Evolutionary conservation across 1,140 invertebrate genomes (phyloP).

Genomic region (Caligus rogercresseyi): DNA sequence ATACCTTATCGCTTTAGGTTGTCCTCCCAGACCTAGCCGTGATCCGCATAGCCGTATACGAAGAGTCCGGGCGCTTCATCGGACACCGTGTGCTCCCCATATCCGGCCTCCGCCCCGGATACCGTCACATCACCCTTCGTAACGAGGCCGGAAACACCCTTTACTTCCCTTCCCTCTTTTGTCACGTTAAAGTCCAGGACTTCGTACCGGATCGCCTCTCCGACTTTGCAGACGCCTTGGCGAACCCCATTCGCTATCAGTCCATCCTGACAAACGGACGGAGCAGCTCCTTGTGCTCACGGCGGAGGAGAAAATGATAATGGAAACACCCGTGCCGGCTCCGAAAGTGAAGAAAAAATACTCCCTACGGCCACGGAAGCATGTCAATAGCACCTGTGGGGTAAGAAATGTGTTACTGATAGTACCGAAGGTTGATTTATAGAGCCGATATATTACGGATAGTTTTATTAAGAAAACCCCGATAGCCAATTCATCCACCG

Average conservation of each 20-base stretch:
- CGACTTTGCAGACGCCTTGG: conserved; percentile 86
- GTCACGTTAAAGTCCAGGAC: conserved; percentile 38
- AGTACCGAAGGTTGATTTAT: no score
- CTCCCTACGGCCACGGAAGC: neutral
- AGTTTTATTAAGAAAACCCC: no score
- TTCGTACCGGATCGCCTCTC: conserved; percentile 88
- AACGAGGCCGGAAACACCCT: conserved; percentile 82
- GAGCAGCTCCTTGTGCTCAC: conserved; percentile 76
- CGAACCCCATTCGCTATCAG: conserved; percentile 93
- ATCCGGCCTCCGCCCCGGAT: conserved; percentile 27
- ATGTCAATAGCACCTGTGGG: neutral
- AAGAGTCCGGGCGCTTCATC: conserved; percentile 80
- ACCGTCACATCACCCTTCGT: conserved; percentile 40
- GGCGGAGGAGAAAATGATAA: conserved; percentile 44
- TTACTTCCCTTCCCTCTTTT: conserved; percentile 67
- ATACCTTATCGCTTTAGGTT: conserved; percentile 42
- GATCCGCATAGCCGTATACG: conserved; percentile 84
- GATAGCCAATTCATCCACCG: no score
- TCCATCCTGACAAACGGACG: conserved; percentile 54
- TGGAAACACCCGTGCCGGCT: conserved; percentile 1
- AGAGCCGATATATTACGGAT: no score
- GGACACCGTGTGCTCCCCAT: conserved; percentile 91
- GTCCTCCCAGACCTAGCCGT: conserved; percentile 92
- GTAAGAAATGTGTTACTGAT: neutral
- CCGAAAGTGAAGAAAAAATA: neutral